These are phyloP conservation scores for Nyctibius grandis DNA, from an alignment of 2,797 vertebrate genomes.

Conservation along the genomic window DNA sequence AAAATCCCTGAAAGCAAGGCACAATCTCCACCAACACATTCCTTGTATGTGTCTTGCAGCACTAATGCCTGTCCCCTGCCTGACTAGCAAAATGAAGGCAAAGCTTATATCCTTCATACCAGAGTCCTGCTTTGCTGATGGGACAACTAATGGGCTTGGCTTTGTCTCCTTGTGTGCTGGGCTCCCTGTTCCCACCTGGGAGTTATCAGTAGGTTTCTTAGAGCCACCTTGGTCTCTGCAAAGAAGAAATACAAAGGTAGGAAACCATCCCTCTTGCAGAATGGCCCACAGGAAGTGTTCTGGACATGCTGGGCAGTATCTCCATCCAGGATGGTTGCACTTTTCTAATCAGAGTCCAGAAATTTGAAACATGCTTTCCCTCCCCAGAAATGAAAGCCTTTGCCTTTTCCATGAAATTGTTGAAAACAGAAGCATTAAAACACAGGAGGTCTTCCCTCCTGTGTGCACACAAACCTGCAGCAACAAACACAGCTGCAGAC, in stretches of 20 bases:
- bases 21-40: neutral
- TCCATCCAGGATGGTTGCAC: neutral
- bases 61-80: neutral
- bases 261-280: neutral
- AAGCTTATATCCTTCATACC: conserved; percentile 25
- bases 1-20: neutral
- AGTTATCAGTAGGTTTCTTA: neutral
- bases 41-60: neutral
- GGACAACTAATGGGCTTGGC: neutral
- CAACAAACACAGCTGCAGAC: neutral
- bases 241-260: conserved; percentile 5
- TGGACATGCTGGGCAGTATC: neutral
- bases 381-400: neutral
- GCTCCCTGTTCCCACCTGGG: neutral
- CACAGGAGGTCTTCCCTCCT: neutral
- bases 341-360: neutral
- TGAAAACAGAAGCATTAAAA: neutral
- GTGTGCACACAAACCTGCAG: neutral
- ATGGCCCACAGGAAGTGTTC: neutral
- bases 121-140: neutral
- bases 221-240: conserved; percentile 39
- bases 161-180: conserved; percentile 27
- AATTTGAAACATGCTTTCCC: neutral
- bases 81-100: neutral
- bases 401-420: neutral